These are phyloP conservation scores for Saimiri boliviensis DNA, from an alignment of 2,113 vertebrate species.

Conservation along the genomic window DNA sequence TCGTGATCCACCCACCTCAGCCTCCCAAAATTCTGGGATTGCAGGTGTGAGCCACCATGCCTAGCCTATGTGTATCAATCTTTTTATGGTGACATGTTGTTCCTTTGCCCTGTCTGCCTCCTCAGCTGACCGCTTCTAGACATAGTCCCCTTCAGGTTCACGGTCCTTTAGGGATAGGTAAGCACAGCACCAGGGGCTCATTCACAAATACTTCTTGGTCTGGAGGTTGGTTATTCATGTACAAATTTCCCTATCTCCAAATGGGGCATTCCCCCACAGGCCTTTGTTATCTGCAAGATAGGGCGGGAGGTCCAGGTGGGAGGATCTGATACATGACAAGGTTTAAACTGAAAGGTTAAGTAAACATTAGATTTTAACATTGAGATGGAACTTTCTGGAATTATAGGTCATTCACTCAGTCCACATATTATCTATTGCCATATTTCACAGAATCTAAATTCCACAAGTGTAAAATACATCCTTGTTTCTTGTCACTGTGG, in stretches of 20 bases:
- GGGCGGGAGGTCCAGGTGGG: too few relatives aligned
- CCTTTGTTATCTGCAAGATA: neutral
- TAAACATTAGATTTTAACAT: neutral
- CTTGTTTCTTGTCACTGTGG: neutral
- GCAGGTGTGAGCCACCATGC: too few relatives aligned
- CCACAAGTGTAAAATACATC: neutral
- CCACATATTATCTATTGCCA: neutral
- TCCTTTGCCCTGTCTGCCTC: neutral
- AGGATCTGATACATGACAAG: neutral
- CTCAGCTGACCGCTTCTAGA: neutral
- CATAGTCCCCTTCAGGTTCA: fast-evolving
- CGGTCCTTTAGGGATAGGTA: neutral
- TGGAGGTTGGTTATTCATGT: neutral
- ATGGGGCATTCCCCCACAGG: neutral
- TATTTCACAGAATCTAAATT: neutral
- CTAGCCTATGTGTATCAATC: too few relatives aligned
- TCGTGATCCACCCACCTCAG: too few relatives aligned
- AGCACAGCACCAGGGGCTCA: neutral
- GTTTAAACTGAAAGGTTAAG: neutral
- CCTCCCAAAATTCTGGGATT: too few relatives aligned
- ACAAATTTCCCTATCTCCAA: neutral
- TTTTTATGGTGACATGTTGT: neutral
- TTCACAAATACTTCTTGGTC: neutral
- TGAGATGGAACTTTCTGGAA: neutral
- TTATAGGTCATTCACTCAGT: neutral